Base-by-base conservation (phyloP, 2,888 invertebrate species). In the Morinoia aosen region DNA sequence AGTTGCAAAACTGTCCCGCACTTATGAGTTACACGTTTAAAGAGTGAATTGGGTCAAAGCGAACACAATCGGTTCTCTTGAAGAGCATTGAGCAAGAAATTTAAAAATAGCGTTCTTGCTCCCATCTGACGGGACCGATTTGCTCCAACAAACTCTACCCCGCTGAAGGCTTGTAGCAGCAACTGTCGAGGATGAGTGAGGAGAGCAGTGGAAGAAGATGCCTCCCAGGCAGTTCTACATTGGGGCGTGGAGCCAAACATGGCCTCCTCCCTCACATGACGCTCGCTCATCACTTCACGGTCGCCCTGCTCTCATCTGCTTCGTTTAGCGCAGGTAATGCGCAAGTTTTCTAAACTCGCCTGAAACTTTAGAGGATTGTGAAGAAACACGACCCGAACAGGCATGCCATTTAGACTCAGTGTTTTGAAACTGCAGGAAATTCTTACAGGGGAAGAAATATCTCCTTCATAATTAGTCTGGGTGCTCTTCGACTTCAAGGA, bases 281-380 rank as follows among this genome's bases (percentile, higher is more conserved):
- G 76, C 33, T 76, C 76, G 76, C 76, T 76, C 76, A 76, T 76
- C 76, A 76, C 76, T 76, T 76, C 76, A 61, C 10, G 7, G 14
- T 76, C 76, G 76, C 76, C 76, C 76, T 76, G 8, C 76, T 76
- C 76, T 76, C 76, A 76, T 76, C 76, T 76, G 76, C 76, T 76
- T 76, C 76, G 76, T 76, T 76, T 76, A 76, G 76, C 76, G 76
- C 76, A 76, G 76, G 76, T 76, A 76, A 76, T 76, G 76, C 76
- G 33, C 76, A 76, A 76, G 76, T 76, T 76, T 76, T 76, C 76
- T 76, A 76, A 76, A 76, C 76, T 76, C 33, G 16, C 76, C 76
- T 76, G 76, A 76, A 76, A 76, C 76, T 76, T 19, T 76, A 76
- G 76, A 76, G 76, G 25, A 76, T 76, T 76, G 76, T 76, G 33